phyloP scores from a whole-genome alignment of 2,888 invertebrate genomes.

The Carabus problematicus region DNA sequence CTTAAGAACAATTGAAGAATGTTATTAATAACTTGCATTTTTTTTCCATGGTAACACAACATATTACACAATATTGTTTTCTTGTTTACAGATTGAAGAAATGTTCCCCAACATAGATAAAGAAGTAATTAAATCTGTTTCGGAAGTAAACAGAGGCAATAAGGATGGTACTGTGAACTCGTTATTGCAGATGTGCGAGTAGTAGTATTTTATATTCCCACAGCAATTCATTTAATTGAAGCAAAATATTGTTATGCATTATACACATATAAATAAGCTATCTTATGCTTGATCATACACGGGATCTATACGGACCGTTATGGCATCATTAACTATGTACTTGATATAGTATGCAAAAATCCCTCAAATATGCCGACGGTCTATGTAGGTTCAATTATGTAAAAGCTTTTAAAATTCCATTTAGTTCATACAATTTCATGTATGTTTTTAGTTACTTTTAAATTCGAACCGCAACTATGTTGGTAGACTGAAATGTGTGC shows the following conservation, averaged over 20 bases:
- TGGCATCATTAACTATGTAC: neutral
- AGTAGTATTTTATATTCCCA: slow-evolving; percentile 49
- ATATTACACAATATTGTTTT: slow-evolving; percentile 20
- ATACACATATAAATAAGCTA: neutral
- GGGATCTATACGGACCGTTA: neutral
- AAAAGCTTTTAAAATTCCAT: neutral
- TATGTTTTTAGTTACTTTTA: slow-evolving; percentile 26
- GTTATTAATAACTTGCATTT: neutral
- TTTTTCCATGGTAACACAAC: slow-evolving; percentile 18
- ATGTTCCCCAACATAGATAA: slow-evolving; percentile 97
- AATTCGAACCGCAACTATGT: slow-evolving; percentile 18
- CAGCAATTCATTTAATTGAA: slow-evolving; percentile 1
- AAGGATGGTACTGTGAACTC: slow-evolving; percentile 92
- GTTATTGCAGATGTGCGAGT: slow-evolving; percentile 85
- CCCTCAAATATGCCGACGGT: neutral
- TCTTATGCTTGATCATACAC: neutral
- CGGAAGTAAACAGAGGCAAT: slow-evolving; percentile 87
- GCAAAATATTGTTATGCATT: neutral
- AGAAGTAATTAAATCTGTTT: slow-evolving; percentile 89
- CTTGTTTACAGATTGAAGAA: slow-evolving; percentile 76
- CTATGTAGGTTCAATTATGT: slow-evolving; percentile 25
- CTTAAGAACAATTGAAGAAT: too few species aligned
- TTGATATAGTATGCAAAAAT: neutral
- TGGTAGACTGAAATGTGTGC: slow-evolving; percentile 43
- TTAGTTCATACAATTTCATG: neutral